Base-by-base conservation (phyloP, 2,113 vertebrate species). In the Oreotrochilus melanogaster region DNA sequence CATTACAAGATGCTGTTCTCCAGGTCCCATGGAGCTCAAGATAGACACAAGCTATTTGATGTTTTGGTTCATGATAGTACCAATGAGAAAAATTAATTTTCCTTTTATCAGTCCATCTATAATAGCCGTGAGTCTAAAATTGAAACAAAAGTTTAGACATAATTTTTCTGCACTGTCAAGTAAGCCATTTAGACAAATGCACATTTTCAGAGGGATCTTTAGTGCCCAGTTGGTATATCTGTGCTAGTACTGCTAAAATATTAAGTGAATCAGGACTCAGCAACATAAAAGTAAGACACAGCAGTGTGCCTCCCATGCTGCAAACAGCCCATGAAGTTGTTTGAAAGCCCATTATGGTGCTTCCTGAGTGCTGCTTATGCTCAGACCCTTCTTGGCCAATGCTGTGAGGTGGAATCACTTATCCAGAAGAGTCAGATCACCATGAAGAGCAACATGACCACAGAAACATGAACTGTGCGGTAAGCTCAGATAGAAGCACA, bases 41-140 rank as follows among this genome's bases (percentile, higher is more conserved):
- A 60, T 98, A 99, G 71, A 99, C 99, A 90, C 99, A 99, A 4
- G 96, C 98, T 37, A 75, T 96, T 88, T 98, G 99, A 86, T 95
- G 65, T 70, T 95, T 98, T 39, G 99, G 99, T 74, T 99, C 99
- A 37, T 93, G 78, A 2, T 60, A 21, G 12, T 93, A 96, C 99
- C 99, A 99, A 28, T 98, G 98, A n/a, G 98, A 98, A 80, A 98
- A 99, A 16, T 75, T 96, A 58, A 99, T 57, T 60, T 88, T 94
- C 98, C 98, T 99, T 58, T 98, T 98, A 88, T 99, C 97, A 0
- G 96, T 97, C 99, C 99, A 99, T 67, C 87, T 97, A 64, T 98
- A 99, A 22, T 97, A 98, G 22, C 98, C 98, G 9, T 70, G 72
- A 21, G 97, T 99, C 99, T 99, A 88, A 89, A 92, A 95, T 88